Conservation (phyloP, 2,797 vertebrate species). For the Trichosurus vulpecula region DNA sequence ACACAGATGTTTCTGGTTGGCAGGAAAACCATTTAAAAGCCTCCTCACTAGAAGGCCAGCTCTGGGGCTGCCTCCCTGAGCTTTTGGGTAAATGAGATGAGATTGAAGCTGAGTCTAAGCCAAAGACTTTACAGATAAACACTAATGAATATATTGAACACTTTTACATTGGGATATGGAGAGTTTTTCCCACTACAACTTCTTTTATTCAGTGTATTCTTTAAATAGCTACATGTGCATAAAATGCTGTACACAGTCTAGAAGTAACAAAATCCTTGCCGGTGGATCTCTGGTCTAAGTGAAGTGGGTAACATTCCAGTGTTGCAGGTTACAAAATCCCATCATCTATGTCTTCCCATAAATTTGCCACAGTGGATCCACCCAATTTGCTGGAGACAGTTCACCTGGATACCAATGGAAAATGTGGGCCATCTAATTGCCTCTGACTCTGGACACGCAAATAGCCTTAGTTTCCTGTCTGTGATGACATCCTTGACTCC, state of each 20-base stretch:
- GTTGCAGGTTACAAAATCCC: neutral
- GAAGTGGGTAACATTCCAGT: neutral
- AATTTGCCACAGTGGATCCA: neutral
- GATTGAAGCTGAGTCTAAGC: conserved; percentile 36
- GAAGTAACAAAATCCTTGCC: neutral
- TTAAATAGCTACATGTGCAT: neutral
- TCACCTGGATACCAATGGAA: neutral
- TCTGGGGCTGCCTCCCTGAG: neutral
- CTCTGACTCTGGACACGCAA: neutral
- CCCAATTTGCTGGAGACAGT: neutral
- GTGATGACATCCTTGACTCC: neutral
- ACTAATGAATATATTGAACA: neutral
- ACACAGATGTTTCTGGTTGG: conserved; percentile 25
- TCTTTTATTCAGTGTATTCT: neutral
- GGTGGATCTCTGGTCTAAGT: neutral
- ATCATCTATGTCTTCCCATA: neutral
- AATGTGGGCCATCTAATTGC: neutral
- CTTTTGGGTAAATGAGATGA: neutral
- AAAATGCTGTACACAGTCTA: neutral
- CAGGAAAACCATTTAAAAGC: conserved; percentile 3
- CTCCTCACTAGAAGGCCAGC: neutral
- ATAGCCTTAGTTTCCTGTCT: neutral
- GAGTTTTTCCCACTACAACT: neutral
- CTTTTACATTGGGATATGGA: neutral
- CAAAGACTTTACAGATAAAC: conserved; percentile 31